Percentiles rank a stretch among this genome's conserved stretches.
Conservation (phyloP, 1,140 invertebrate species). For the Drosophila malerkotliana region DNA sequence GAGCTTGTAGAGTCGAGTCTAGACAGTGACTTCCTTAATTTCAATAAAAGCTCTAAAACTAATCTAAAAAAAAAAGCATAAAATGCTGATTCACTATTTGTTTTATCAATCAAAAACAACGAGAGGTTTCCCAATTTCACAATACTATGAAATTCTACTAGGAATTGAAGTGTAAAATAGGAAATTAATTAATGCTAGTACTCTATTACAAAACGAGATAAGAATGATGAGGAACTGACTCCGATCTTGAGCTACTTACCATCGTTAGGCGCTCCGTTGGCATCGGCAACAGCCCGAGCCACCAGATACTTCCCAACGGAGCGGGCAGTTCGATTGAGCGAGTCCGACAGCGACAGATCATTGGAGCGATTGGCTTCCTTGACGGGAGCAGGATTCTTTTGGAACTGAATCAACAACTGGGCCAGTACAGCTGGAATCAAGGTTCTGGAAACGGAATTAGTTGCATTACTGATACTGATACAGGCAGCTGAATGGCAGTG, state of each 20-base stretch:
- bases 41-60: no score
- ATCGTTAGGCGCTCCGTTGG: conserved; percentile 3
- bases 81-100: not conserved
- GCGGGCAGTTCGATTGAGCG: conserved; percentile 53
- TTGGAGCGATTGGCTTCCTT: not conserved
- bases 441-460: conserved; percentile 66
- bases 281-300: conserved; percentile 9
- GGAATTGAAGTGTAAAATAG: not conserved
- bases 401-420: conserved; percentile 82
- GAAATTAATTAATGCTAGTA: not conserved
- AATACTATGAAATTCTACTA: not conserved
- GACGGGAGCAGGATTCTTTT: conserved; percentile 19
- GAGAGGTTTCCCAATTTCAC: not conserved
- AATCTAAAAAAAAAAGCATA: not conserved
- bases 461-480: no score
- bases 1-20: not conserved
- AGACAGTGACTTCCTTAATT: not conserved
- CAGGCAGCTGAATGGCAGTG: not conserved
- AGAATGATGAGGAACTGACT: not conserved
- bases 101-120: not conserved
- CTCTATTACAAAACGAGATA: not conserved
- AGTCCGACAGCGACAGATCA: conserved; percentile 4
- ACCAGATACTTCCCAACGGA: conserved; percentile 25
- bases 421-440: conserved; percentile 84
- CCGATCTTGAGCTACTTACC: not conserved